Conservation (phyloP, 2,888 invertebrate genomes). For the Eurytoma californica region DNA sequence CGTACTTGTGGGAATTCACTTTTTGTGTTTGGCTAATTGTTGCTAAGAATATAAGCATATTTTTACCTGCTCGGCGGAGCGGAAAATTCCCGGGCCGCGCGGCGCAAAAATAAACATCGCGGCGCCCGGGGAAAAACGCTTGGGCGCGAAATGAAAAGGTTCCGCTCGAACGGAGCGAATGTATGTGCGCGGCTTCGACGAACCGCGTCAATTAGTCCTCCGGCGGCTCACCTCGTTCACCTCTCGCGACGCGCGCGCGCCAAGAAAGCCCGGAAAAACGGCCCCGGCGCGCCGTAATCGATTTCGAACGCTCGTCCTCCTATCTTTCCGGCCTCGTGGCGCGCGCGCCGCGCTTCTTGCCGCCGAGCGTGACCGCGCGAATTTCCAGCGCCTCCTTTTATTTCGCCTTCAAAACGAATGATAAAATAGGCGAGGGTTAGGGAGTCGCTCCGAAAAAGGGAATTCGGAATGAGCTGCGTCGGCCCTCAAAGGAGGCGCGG, state of each 20-base stretch:
- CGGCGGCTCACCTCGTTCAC: no score
- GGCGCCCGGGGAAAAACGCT: no score
- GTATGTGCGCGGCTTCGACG: background rate
- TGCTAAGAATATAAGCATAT: background rate
- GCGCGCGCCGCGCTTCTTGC: background rate
- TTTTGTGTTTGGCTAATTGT: no score
- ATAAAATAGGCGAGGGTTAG: no score
- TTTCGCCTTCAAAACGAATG: no score
- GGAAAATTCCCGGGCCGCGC: background rate
- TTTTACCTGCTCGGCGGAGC: background rate
- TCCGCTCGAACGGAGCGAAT: constrained; percentile 10
- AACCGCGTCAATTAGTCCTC: no score
- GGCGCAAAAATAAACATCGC: no score
- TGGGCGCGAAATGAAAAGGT: background rate
- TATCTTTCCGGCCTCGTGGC: background rate
- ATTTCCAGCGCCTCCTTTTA: background rate
- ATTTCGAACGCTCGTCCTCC: constrained; percentile 18
- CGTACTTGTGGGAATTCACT: no score
- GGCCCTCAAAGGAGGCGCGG: no score
- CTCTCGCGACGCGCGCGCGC: background rate
- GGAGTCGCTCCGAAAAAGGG: background rate
- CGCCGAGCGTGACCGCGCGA: constrained; percentile 2
- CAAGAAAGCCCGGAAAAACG: constrained; percentile 16
- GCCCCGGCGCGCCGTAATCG: constrained; percentile 1
- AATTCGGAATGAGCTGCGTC: background rate